Evolutionary conservation across 2,888 invertebrate genomes (phyloP).

Genomic region (Schizaphis graminum): DNA sequence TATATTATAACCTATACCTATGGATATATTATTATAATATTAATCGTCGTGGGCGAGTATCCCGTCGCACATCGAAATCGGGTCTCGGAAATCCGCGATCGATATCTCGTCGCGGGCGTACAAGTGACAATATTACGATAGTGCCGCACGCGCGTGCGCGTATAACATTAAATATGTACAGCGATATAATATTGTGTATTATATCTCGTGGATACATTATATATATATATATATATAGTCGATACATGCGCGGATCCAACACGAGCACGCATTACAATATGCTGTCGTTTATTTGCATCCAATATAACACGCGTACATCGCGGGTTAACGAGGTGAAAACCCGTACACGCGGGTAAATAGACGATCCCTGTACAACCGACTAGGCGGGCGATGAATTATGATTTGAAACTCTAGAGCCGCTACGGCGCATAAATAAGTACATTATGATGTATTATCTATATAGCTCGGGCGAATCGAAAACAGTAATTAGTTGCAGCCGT

Average conservation of each 20-base stretch:
- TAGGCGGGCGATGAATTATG: background rate
- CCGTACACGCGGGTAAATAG: background rate
- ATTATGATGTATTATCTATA: too few relatives aligned
- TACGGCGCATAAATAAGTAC: background rate
- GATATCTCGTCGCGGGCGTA: constrained; percentile 19
- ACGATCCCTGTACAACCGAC: background rate
- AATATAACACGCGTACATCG: background rate
- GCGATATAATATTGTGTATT: background rate
- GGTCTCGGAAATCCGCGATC: constrained; percentile 22
- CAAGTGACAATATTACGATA: constrained; percentile 25
- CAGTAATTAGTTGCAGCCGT: background rate
- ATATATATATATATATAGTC: background rate
- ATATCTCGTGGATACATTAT: background rate
- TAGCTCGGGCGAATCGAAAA: background rate
- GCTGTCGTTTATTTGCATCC: background rate
- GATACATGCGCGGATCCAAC: background rate
- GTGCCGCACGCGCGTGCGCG: background rate
- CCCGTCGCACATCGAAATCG: background rate
- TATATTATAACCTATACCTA: background rate
- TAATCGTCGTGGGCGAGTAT: constrained; percentile 32
- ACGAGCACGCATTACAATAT: background rate
- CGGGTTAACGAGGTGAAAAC: background rate
- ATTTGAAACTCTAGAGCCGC: background rate
- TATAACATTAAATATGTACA: background rate
- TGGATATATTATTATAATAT: background rate